Conservation (phyloP, 2,113 vertebrate genomes). For the Thinocorus orbignyianus region DNA sequence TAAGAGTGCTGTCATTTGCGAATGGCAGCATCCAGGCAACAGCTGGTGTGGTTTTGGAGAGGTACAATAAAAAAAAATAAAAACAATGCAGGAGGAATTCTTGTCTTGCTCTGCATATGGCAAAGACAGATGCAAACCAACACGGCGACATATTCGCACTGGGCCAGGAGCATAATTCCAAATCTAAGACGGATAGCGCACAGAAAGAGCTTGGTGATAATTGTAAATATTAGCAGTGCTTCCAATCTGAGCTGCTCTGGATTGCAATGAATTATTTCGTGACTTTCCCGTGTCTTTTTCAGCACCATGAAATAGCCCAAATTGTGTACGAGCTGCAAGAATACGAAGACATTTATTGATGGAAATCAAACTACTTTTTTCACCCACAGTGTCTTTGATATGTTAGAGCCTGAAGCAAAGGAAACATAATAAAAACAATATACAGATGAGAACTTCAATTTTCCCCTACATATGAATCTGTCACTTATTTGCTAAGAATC, state of each 20-base stretch:
- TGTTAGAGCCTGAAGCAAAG: constrained; percentile 71
- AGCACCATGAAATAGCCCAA: constrained; percentile 33
- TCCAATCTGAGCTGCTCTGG: constrained; percentile 9
- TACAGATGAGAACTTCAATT: constrained; percentile 71
- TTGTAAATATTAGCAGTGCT: constrained; percentile 51
- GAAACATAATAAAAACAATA: constrained; percentile 74
- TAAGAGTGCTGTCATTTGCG: not conserved
- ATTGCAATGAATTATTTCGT: constrained; percentile 54
- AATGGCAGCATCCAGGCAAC: constrained; percentile 26
- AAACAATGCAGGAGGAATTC: constrained; percentile 12
- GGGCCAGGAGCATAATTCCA: constrained; percentile 50
- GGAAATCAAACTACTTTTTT: constrained; percentile 71
- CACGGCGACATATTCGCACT: not conserved
- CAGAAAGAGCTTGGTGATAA: not conserved
- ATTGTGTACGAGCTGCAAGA: constrained; percentile 45
- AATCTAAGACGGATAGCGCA: not conserved
- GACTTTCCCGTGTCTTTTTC: constrained; percentile 19
- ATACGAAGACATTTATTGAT: constrained; percentile 66
- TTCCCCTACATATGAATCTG: constrained; percentile 68
- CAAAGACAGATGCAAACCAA: constrained; percentile 55
- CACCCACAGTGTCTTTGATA: constrained; percentile 58
- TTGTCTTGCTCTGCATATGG: constrained; percentile 36
- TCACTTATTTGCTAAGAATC: constrained; percentile 69
- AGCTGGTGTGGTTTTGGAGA: constrained; percentile 49
- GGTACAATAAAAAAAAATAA: constrained; percentile 11